Base-by-base conservation (phyloP, 2,797 vertebrate genomes). In the Sebastiscus albofasciatus region DNA sequence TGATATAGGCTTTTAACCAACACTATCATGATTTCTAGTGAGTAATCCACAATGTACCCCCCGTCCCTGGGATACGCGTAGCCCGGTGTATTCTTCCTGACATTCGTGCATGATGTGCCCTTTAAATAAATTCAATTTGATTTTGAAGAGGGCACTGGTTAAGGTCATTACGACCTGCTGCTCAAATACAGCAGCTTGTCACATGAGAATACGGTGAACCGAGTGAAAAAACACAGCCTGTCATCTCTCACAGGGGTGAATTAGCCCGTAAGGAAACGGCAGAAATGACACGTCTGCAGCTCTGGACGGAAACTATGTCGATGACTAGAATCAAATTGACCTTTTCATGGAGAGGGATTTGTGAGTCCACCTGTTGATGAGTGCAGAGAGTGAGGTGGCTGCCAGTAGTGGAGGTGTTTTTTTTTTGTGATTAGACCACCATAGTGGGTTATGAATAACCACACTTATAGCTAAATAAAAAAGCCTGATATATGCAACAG, bases 301-400 rank as follows among this genome's bases (percentile, higher is more conserved):
- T 9, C 8, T 9, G 67, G 67, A 75, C 3, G 29, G 88, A 87
- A 89, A 89, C 26, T 61, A 79, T 70, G 80, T 3, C 39, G 49
- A 77, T 56, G 66, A 72, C 75, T n/a, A n/a, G 73, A 78, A 72
- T 75, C 65, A 34, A 59, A 75, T 14, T 89, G 88, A 88, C 90
- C 90, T 91, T 90, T 84, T 31, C 75, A 31, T 8, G 34, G 36
- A 52, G 75, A 39, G 42, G 79, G 79, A 75, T 66, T 60, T 74
- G 72, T 27, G 68, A 83, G 83, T 79, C 82, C 87, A 92, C 89
- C 89, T 91, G 91, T 91, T 80, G 89, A 87, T 79, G 84, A 66
- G 79, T 42, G 68, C 66, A 73, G 75, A 68, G 58, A 31, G 54
- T 4, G 72, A 67, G 79, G 70, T 59, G 84, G 64, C 79, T 70